Evolutionary conservation across 2,888 invertebrate genomes (phyloP), one percentile per base, ranked within the genome.

Genomic region (Erebia epiphron): DNA sequence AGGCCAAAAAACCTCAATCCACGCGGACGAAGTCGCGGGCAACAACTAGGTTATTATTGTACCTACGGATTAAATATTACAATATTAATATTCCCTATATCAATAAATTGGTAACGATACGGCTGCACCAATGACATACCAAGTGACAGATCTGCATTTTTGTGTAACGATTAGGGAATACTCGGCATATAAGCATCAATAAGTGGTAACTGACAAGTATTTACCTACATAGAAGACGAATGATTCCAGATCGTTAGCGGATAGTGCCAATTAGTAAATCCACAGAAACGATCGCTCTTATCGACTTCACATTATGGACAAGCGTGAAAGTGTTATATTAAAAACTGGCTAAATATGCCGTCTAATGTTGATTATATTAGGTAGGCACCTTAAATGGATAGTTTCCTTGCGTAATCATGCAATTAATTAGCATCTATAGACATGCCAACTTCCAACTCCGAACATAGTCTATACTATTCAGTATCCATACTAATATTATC

Each of bases 221-320:
- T 7, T 35, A 21, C 74, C 75, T 26, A 70, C 58, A 67, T 68
- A 74, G 68, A 73, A 77, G 77, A 77, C 74, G 75, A 75, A 76
- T 77, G 77, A 75, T 73, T 76, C 73, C 71, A 78, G 81, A 81
- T 81, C 75, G 76, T 76, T 75, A 71, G 70, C 73, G 74, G 82
- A 82, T 83, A 79, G 75, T 73, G 81, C 82, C 81, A 84, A 84
- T 84, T 83, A 84, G 80, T 72, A 67, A 69, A 70, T 69, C 73
- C 71, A 71, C 67, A 77, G 73, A 76, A 72, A 77, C 78, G 79
- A 82, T 82, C 79, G 74, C 75, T 81, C 78, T 79, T 78, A 81
- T 75, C 76, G 76, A 75, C 70, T 56, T 74, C 75, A 67, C 73
- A 75, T 79, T 50, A 76, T 75, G 77, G 77, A 58, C 58, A 54